phyloP scores from a whole-genome alignment of 2,888 invertebrate species.

The Arge pagana region DNA sequence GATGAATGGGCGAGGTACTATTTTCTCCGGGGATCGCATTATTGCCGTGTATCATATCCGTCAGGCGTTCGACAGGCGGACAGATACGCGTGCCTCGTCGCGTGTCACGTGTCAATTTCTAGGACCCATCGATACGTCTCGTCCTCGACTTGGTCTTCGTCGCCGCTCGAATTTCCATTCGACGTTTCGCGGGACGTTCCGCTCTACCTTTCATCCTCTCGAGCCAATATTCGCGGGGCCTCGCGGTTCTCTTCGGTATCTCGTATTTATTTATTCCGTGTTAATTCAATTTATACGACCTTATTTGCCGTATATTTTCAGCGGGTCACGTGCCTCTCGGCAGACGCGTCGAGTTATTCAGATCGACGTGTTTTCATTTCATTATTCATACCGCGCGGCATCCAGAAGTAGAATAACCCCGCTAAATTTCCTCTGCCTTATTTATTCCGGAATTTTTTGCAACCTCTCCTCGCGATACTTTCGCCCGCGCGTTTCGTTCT shows the following conservation, averaged over 20 bases:
- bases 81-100: no score
- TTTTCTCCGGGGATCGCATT: no score
- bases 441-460: no score
- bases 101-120: no score
- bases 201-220: neutral
- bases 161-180: slow-evolving; percentile 12
- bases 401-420: no score
- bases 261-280: slow-evolving; percentile 19
- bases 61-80: no score
- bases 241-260: slow-evolving; percentile 14
- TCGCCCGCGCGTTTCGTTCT: no score
- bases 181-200: neutral
- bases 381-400: slow-evolving; percentile 19
- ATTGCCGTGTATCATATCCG: no score
- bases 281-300: slow-evolving; percentile 19
- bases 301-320: neutral
- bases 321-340: neutral
- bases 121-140: no score
- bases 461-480: no score
- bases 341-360: slow-evolving; percentile 6
- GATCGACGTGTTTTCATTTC: neutral
- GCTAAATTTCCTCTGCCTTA: no score
- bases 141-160: slow-evolving; percentile 5
- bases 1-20: no score
- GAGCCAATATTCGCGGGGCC: slow-evolving; percentile 15